Evolutionary conservation across 2,888 invertebrate genomes (phyloP).

Genomic region (Amblyjoppa proteus): DNA sequence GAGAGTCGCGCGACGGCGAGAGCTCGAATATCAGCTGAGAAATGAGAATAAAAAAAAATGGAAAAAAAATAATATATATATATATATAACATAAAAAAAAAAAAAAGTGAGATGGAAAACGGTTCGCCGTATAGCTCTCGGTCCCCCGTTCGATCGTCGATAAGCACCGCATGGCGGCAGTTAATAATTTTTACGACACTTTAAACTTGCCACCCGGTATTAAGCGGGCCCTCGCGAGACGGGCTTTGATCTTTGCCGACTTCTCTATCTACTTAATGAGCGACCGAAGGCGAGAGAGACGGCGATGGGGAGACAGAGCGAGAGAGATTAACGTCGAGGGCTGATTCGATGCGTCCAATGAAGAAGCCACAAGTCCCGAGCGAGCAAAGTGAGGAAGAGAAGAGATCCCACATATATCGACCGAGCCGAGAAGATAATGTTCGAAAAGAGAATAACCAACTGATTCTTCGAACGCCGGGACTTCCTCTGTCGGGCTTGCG

Average conservation of each 20-base stretch:
- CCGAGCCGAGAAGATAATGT: slow-evolving; percentile 54
- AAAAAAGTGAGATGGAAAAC: slow-evolving; percentile 44
- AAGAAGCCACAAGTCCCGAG: slow-evolving; percentile 24
- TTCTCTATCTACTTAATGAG: slow-evolving; percentile 80
- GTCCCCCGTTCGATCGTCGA: slow-evolving; percentile 76
- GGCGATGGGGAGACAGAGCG: slow-evolving; percentile 39
- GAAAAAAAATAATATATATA: slow-evolving; percentile 30
- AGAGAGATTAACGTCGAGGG: slow-evolving; percentile 3
- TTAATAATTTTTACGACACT: slow-evolving; percentile 83
- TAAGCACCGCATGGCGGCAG: slow-evolving; percentile 79
- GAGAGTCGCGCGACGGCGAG: neutral
- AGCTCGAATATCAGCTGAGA: neutral
- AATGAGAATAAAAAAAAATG: neutral
- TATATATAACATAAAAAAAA: neutral
- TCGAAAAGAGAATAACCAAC: slow-evolving; percentile 37
- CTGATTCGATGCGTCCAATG: slow-evolving; percentile 39
- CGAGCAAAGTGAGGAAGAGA: slow-evolving; percentile 57
- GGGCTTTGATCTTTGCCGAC: slow-evolving; percentile 83
- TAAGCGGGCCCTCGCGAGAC: slow-evolving; percentile 81
- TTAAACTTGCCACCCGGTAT: slow-evolving; percentile 83
- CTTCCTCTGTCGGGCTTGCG: slow-evolving; percentile 59
- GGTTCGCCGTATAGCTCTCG: slow-evolving; percentile 30
- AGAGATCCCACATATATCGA: slow-evolving; percentile 43
- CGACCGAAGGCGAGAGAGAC: slow-evolving; percentile 66
- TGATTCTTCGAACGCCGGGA: slow-evolving; percentile 49